A percentile compares a stretch with the other conserved stretches of the same genome.
Evolutionary conservation across 2,113 vertebrate species (phyloP).

Genomic region (Sula dactylatra): DNA sequence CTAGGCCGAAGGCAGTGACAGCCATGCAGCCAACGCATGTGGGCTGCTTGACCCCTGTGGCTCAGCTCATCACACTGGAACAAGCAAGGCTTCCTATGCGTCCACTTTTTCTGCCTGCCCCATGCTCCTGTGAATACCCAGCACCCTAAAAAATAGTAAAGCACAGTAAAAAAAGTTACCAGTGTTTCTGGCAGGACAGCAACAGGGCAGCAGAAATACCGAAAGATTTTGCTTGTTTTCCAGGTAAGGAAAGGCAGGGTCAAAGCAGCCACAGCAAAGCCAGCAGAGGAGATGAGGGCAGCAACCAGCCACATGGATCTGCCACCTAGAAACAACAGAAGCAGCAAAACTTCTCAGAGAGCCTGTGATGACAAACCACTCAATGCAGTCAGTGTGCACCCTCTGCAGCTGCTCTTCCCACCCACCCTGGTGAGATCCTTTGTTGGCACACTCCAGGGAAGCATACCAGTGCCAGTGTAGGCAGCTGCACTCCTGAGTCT

Average conservation of each 20-base stretch:
- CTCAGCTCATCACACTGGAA: neutral
- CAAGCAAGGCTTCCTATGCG: neutral
- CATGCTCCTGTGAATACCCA: neutral
- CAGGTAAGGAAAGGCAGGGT: constrained; percentile 41
- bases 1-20: neutral
- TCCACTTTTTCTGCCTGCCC: neutral
- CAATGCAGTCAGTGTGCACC: neutral
- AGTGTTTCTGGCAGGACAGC: constrained; percentile 69
- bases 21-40: neutral
- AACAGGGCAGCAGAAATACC: constrained; percentile 50
- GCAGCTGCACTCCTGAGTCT: neutral
- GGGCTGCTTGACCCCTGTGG: neutral
- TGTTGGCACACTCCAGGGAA: neutral
- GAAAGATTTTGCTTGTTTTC: constrained; percentile 59
- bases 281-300: constrained; percentile 42
- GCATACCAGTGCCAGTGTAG: neutral
- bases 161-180: constrained; percentile 52
- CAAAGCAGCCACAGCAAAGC: constrained; percentile 44
- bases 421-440: neutral
- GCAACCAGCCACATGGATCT: neutral
- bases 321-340: constrained; percentile 41
- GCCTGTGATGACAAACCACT: neutral
- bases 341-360: neutral
- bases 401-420: neutral
- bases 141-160: neutral